These are phyloP conservation scores for Acropternis orthonyx DNA, from an alignment of 2,797 vertebrate genomes.

Conservation along the genomic window DNA sequence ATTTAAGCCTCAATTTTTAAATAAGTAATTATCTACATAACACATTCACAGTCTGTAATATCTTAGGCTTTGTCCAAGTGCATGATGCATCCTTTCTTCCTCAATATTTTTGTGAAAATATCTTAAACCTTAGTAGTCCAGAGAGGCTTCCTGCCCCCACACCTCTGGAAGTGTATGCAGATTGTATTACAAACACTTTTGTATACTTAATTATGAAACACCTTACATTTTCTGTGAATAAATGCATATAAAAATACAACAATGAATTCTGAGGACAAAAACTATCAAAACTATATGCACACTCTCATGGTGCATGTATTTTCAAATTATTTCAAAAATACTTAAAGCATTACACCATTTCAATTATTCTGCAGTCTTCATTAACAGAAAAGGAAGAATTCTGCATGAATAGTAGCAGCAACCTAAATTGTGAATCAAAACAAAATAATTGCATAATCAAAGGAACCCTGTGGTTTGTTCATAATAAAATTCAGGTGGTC, in stretches of 20 bases:
- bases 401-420: not conserved
- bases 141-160: not conserved
- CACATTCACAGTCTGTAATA: not conserved
- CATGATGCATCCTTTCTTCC: not conserved
- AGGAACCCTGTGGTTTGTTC: not conserved
- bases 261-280: not conserved
- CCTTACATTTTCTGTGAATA: not conserved
- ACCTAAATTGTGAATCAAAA: not conserved
- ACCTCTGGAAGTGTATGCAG: not conserved
- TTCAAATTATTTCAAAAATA: not conserved
- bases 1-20: not conserved
- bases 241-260: not conserved
- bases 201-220: fast-evolving
- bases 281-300: not conserved
- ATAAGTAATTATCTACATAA: not conserved
- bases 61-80: not conserved
- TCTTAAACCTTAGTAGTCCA: not conserved
- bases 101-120: not conserved
- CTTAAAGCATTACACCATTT: not conserved
- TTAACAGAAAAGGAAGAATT: not conserved
- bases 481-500: not conserved
- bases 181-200: not conserved
- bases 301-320: not conserved
- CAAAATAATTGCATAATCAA: not conserved
- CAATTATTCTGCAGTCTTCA: not conserved